Evolutionary conservation across 2,113 vertebrate genomes (phyloP).

Genomic region (Toxotes chatareus): DNA sequence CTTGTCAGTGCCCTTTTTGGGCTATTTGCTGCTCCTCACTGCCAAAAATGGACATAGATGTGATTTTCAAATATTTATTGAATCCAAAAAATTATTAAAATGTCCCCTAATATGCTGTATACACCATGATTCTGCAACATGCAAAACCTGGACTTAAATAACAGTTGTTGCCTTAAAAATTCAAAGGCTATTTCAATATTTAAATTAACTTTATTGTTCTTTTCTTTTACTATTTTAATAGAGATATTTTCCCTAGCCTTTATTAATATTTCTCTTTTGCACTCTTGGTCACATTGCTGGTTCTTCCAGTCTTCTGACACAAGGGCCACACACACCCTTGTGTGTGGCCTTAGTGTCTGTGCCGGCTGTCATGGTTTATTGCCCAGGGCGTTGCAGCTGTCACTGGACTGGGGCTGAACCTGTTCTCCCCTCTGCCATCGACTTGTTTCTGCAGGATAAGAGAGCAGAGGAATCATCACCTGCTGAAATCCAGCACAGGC

Average conservation of each 20-base stretch:
- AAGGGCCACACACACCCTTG: no score
- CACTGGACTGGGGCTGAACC: slow-evolving; percentile 60
- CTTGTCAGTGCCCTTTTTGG: no score
- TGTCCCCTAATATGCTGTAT: no score
- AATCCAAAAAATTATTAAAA: no score
- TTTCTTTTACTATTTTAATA: background rate
- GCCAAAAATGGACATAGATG: background rate
- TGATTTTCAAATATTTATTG: background rate
- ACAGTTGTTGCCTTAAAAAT: background rate
- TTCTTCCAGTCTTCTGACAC: slow-evolving; percentile 19
- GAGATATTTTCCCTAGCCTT: background rate
- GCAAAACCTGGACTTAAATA: background rate
- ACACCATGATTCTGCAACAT: no score
- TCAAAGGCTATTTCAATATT: background rate
- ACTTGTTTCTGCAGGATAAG: slow-evolving; percentile 59
- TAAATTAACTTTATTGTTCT: background rate
- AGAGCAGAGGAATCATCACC: slow-evolving; percentile 59
- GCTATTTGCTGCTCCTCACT: no score
- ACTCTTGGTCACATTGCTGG: background rate
- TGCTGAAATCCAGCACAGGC: slow-evolving; percentile 50
- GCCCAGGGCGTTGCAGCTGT: slow-evolving; percentile 74
- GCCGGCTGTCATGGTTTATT: slow-evolving; percentile 73
- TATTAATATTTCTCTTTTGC: background rate
- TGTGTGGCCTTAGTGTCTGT: slow-evolving; percentile 54
- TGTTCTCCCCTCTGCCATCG: slow-evolving; percentile 45